Evolutionary conservation across 1,140 invertebrate species (phyloP).

Genomic region (Drosophila malerkotliana): DNA sequence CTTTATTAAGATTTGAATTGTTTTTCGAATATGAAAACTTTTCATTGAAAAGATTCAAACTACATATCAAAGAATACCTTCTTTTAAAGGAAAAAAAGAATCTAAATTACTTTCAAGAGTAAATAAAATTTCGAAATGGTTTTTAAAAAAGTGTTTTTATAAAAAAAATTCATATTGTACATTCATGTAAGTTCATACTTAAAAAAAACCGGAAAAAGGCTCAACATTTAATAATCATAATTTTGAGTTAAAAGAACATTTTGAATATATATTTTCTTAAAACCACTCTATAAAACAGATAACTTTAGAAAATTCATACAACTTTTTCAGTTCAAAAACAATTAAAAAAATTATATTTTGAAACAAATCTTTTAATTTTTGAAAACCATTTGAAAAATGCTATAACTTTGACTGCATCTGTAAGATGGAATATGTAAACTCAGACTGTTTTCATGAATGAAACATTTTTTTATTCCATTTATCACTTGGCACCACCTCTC

Average conservation of each 20-base stretch:
- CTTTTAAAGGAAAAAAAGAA: no score
- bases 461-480: conserved; percentile 65
- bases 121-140: no score
- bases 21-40: neutral
- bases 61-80: no score
- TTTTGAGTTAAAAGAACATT: neutral
- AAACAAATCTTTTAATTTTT: neutral
- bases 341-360: neutral
- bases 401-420: conserved; percentile 27
- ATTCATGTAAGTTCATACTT: no score
- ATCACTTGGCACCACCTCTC: conserved; percentile 59
- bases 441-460: conserved; percentile 68
- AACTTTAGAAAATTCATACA: no score
- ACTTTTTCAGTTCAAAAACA: no score
- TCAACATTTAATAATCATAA: neutral
- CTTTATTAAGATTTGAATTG: neutral
- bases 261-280: neutral
- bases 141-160: no score
- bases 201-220: no score
- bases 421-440: conserved; percentile 16
- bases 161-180: no score
- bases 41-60: no score
- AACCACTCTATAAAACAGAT: neutral
- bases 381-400: neutral
- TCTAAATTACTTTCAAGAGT: no score